Conservation (phyloP, 2,888 invertebrate species). For the Caenorhabditis sp. region DNA sequence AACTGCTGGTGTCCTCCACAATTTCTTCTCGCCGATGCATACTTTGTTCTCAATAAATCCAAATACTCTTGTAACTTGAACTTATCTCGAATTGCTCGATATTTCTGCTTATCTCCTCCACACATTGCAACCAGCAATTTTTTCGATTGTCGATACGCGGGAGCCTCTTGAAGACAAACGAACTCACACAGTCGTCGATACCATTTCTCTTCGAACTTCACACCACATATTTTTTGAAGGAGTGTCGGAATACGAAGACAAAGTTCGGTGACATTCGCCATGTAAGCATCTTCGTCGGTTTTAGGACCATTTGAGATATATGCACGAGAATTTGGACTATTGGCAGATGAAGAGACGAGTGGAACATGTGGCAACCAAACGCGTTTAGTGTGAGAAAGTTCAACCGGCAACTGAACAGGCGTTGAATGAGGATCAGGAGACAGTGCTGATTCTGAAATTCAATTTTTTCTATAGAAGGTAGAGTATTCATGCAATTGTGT, state of each 20-base stretch:
- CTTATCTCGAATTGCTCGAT: conserved; percentile 34
- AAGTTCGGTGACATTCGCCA: neutral
- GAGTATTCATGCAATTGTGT: too few species aligned
- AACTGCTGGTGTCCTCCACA: conserved; percentile 47
- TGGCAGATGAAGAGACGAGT: conserved; percentile 26
- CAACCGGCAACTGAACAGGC: neutral
- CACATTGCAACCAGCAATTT: conserved; percentile 42
- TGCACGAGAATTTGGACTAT: conserved; percentile 11
- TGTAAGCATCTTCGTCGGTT: neutral
- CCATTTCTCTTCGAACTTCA: conserved; percentile 5
- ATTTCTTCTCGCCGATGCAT: conserved; percentile 13
- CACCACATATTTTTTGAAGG: neutral
- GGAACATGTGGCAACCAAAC: conserved; percentile 39
- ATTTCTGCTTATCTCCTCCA: conserved; percentile 29
- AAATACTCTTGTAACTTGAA: conserved; percentile 36
- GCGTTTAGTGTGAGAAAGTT: neutral
- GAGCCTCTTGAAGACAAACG: neutral
- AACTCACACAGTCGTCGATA: conserved; percentile 2
- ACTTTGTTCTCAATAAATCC: conserved; percentile 29
- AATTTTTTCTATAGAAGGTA: too few species aligned
- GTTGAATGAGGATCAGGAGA: neutral
- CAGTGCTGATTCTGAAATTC: neutral
- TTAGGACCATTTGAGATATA: neutral
- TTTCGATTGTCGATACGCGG: conserved; percentile 31
- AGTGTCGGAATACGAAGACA: neutral